Percentiles rank a stretch among this genome's conserved stretches.
Evolutionary conservation across 2,888 invertebrate genomes (phyloP).

Genomic region (Drosophila nr. fundita): DNA sequence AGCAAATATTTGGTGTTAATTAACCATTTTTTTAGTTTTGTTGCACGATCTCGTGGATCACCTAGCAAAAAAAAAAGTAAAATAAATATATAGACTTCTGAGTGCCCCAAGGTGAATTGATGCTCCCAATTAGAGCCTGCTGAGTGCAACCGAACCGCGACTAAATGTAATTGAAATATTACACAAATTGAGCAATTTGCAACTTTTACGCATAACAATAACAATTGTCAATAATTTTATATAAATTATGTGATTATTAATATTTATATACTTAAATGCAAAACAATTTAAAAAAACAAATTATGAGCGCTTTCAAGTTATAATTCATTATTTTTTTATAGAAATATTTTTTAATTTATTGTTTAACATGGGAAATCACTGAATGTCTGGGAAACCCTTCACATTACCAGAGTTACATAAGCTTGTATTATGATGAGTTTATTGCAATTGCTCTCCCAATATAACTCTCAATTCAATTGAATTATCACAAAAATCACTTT

Average conservation of each 20-base stretch:
- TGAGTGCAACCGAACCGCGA: not conserved
- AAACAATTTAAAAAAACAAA: not conserved
- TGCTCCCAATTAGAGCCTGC: not conserved
- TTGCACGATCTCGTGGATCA: slow-evolving; percentile 64
- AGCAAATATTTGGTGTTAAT: slow-evolving; percentile 71
- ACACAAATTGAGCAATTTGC: slow-evolving; percentile 8
- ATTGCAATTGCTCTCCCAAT: not conserved
- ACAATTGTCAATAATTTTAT: not conserved
- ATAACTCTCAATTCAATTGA: too few species aligned
- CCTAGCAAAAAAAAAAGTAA: slow-evolving; percentile 19
- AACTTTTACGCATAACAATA: not conserved
- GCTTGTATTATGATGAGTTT: not conserved
- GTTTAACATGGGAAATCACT: not conserved
- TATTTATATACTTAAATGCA: not conserved
- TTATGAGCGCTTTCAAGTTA: not conserved
- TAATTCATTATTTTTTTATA: not conserved
- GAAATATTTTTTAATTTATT: not conserved
- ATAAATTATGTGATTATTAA: not conserved
- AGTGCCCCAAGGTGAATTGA: slow-evolving; percentile 38
- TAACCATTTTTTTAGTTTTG: slow-evolving; percentile 28
- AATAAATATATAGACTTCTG: not conserved
- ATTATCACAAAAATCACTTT: not conserved
- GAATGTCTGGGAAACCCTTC: not conserved
- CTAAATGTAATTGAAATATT: not conserved
- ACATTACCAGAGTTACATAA: not conserved